Conservation (phyloP, 2,888 invertebrate species). For the Pyrocoelia pectoralis region DNA sequence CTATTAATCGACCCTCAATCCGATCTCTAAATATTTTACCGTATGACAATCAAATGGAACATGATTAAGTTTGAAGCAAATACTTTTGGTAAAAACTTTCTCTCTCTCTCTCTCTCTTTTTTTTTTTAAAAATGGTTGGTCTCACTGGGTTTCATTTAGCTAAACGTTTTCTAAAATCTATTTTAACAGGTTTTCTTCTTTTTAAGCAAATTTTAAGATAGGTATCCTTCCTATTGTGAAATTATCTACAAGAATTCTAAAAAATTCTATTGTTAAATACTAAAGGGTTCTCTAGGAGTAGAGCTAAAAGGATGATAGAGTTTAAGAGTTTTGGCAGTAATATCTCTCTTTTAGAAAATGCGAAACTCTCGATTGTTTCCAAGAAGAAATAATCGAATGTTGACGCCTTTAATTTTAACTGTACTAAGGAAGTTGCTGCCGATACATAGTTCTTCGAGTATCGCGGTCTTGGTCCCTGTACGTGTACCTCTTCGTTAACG, state of each 20-base stretch:
- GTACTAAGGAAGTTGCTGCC: slow-evolving; percentile 23
- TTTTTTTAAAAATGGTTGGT: slow-evolving; percentile 57
- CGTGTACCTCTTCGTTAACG: slow-evolving; percentile 23
- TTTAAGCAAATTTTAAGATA: slow-evolving; percentile 18
- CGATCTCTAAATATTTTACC: not conserved
- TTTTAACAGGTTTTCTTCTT: slow-evolving; percentile 2
- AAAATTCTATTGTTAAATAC: slow-evolving; percentile 30
- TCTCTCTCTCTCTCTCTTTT: too few relatives aligned
- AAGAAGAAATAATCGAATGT: slow-evolving; percentile 41
- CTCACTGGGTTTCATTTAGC: slow-evolving; percentile 52
- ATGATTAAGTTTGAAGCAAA: slow-evolving; percentile 29
- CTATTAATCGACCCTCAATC: too few relatives aligned
- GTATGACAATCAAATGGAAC: slow-evolving; percentile 28
- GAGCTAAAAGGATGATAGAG: slow-evolving; percentile 43
- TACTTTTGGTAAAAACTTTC: slow-evolving; percentile 43
- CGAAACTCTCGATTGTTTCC: slow-evolving; percentile 40
- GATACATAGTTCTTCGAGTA: slow-evolving; percentile 20
- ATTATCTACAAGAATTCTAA: slow-evolving; percentile 34
- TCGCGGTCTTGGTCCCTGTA: slow-evolving; percentile 34
- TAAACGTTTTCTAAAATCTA: slow-evolving; percentile 29
- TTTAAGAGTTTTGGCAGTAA: slow-evolving; percentile 48
- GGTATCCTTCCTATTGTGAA: slow-evolving; percentile 20
- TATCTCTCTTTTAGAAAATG: slow-evolving; percentile 42
- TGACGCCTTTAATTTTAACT: slow-evolving; percentile 13
- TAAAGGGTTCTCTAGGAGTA: slow-evolving; percentile 28